Evolutionary conservation across 1,140 invertebrate genomes (phyloP).

Genomic region (Metaphire vulgaris): DNA sequence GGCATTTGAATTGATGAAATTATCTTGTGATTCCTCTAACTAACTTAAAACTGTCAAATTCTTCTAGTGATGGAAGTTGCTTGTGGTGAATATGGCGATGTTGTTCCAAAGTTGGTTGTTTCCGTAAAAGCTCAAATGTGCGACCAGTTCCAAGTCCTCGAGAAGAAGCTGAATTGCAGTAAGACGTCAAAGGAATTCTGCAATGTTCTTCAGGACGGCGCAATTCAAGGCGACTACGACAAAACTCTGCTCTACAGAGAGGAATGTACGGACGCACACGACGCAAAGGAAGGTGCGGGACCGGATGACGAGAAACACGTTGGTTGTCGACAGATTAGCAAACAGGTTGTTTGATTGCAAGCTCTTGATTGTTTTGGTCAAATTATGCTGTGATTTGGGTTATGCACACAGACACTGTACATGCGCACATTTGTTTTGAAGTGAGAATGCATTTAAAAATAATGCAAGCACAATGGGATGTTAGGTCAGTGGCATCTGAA

Average conservation of each 20-base stretch:
- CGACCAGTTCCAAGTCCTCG: conserved; percentile 53
- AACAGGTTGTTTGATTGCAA: too few relatives aligned
- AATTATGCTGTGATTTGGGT: too few relatives aligned
- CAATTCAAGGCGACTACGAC: not conserved
- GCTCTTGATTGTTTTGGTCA: too few relatives aligned
- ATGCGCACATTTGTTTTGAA: too few relatives aligned
- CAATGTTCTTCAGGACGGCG: not conserved
- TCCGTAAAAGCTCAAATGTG: conserved; percentile 75
- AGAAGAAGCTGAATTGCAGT: conserved; percentile 20
- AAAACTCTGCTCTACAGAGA: not conserved
- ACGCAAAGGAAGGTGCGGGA: not conserved
- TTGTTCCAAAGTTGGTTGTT: conserved; percentile 69
- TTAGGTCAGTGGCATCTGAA: too few relatives aligned
- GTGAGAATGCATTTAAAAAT: too few relatives aligned
- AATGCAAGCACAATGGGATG: too few relatives aligned
- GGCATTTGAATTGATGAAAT: too few relatives aligned
- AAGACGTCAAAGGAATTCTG: not conserved
- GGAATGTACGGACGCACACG: not conserved
- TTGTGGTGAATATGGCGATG: conserved; percentile 80
- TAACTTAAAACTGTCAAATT: too few relatives aligned
- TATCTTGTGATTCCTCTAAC: too few relatives aligned
- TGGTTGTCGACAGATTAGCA: not conserved
- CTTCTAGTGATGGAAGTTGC: conserved; percentile 83
- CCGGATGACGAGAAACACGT: not conserved
- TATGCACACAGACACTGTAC: too few relatives aligned